Evolutionary conservation across 2,113 vertebrate species (phyloP), one percentile per base, ranked within the genome.

Genomic region (Notarius quadriscutis): DNA sequence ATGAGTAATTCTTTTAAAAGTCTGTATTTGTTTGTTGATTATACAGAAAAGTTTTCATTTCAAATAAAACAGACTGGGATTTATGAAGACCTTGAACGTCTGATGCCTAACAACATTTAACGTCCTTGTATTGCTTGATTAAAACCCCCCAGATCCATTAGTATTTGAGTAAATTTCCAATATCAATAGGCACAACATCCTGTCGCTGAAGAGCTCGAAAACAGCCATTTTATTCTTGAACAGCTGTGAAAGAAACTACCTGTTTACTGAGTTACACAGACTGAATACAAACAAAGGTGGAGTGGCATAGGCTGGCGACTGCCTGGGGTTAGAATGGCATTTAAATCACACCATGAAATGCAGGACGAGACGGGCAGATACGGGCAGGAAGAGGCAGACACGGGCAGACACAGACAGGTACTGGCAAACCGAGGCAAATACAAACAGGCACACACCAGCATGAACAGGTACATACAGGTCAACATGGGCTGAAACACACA

Each of bases 291-390:
- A 88, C 71, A 75, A 86, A 72, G 58, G 67, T 79, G 48, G 69
- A 15, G 67, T 63, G 17, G 48, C 34, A 77, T 22, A 30, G 71
- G 84, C 58, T 57, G 34, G 15, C 14, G 51, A 55, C 81, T 85
- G 74, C 81, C 85, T 62, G 53, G 80, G 81, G 71, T 84, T 69
- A 55, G 55, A 78, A 63, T 80, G 83, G 78, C 81, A 85, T 90
- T 87, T 92, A 90, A 41, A 93, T 92, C 89, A 89, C 71, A 87
- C 8, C 75, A 63, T 86, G 82, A 87, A 89, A 55, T 20, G 30
- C 22, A 60, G 63, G 20, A 55, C n/a, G n/a, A 71, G 12, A 81
- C 51, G 25, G 2, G 63, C 78, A 58, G 51, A 81, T 41, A 48
- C 50, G 11, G 25, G 30, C 22, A 60, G 55, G 27, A 22, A 27